Base-by-base conservation (phyloP, 2,797 vertebrate genomes). In the Margarornis squamiger region DNA sequence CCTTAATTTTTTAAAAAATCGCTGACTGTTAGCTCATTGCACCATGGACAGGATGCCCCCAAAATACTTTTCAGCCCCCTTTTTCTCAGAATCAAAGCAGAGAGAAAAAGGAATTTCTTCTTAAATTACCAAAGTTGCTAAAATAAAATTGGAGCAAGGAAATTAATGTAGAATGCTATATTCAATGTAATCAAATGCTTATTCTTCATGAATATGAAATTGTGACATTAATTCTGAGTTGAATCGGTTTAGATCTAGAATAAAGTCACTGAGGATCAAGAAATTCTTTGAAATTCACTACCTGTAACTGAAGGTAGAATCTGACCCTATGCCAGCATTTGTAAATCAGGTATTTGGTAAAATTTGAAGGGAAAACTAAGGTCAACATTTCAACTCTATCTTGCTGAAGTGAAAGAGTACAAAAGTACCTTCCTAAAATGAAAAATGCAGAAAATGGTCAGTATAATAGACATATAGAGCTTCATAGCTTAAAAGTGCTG, bases 401-500 rank as follows among this genome's bases (percentile, higher is more conserved):
- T 79, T 68, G 29, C 55, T 32, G 46, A 88, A 84, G n/a, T 72
- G 55, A 90, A 84, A 66, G 66, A 82, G 17, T 46, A 73, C 0
- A 1, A 68, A 94, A 94, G 63, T 26, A 84, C 45, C 72, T 55
- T 65, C 57, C 59, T 70, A 85, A 94, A 96, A 92, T 59, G 70
- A 84, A 81, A 94, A 90, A 13, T 0, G 1, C 41, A 52, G 59
- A 92, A 95, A 92, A 93, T n/a, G 63, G 76, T 80, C 91, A 83
- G 81, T 78, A 18, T 82, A 92, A 95, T 51, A 95, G 78, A 95
- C 45, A 84, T 76, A 94, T 65, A 92, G 84, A 92, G 46, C 78
- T 87, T 89, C 75, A 58, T 45, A 71, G 92, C 94, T 95, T 89
- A 71, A 91, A 96, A 95, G 79, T 68, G 79, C 88, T 94, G 48